phyloP scores from a whole-genome alignment of 2,797 vertebrate species.

The Smutsia gigantea region DNA sequence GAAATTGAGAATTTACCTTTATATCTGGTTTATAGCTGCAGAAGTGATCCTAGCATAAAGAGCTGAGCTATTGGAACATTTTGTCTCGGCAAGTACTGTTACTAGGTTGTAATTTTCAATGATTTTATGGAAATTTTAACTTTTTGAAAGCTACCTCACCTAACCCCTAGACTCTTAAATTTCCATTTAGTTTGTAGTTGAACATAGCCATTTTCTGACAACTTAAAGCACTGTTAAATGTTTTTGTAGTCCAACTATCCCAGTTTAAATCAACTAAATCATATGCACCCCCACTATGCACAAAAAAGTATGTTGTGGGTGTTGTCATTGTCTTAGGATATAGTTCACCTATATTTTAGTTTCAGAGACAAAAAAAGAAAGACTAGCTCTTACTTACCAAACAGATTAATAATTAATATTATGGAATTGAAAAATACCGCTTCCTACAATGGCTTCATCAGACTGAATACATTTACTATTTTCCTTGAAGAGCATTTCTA shows the following conservation, averaged over 20 bases:
- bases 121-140: neutral
- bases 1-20: neutral
- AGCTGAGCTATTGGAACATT: neutral
- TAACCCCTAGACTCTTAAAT: neutral
- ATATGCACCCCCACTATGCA: neutral
- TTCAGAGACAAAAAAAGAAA: neutral
- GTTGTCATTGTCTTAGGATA: neutral
- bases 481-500: constrained; percentile 44
- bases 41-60: constrained; percentile 11
- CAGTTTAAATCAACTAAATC: neutral
- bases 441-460: neutral
- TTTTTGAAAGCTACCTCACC: neutral
- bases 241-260: neutral
- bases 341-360: neutral
- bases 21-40: neutral
- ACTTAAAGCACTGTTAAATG: neutral
- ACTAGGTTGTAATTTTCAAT: constrained; percentile 3
- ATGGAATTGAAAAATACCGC: neutral
- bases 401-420: neutral
- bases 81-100: neutral
- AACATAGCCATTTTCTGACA: constrained; percentile 8
- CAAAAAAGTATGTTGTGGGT: neutral
- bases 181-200: constrained; percentile 35
- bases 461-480: neutral
- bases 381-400: constrained; percentile 4